Evolutionary conservation across 1,140 invertebrate genomes (phyloP).

Genomic region (Akabosia matsudoensis): DNA sequence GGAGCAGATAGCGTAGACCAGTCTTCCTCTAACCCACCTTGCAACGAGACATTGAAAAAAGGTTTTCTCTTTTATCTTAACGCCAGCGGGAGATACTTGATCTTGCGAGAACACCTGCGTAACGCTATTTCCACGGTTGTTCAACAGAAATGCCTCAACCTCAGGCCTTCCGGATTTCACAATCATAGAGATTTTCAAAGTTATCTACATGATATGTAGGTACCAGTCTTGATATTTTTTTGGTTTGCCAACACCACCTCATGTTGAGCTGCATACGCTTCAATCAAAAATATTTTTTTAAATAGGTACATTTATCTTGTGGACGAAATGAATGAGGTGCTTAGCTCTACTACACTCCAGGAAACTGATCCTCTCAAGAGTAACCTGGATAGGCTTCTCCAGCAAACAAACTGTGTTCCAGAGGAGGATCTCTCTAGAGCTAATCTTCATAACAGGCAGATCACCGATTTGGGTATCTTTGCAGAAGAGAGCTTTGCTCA

Average conservation of each 20-base stretch:
- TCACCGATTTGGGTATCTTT: not conserved
- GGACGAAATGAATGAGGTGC: conserved; percentile 35
- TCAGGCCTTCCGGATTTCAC: conserved; percentile 31
- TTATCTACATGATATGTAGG: conserved; percentile 33
- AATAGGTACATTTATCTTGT: conserved; percentile 34
- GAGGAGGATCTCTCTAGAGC: not conserved
- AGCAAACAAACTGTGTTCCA: not conserved
- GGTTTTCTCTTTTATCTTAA: conserved; percentile 40
- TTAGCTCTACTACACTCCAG: conserved; percentile 9
- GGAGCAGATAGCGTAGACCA: not conserved
- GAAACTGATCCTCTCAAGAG: conserved; percentile 20
- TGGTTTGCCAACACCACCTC: too few species aligned
- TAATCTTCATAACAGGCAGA: not conserved
- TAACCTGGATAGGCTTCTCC: not conserved
- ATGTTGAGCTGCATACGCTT: too few species aligned
- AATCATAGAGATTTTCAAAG: conserved; percentile 8
- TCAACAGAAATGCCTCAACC: conserved; percentile 31
- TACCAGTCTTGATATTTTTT: too few species aligned
- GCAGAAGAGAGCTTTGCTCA: conserved; percentile 32
- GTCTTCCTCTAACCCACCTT: conserved; percentile 4
- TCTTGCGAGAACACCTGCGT: conserved; percentile 34
- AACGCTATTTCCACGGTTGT: conserved; percentile 31
- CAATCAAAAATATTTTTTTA: not conserved
- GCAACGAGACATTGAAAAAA: conserved; percentile 37
- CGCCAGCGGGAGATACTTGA: conserved; percentile 32